phyloP scores from a whole-genome alignment of 1,140 invertebrate genomes.

The Trypoxylus dichotomus region DNA sequence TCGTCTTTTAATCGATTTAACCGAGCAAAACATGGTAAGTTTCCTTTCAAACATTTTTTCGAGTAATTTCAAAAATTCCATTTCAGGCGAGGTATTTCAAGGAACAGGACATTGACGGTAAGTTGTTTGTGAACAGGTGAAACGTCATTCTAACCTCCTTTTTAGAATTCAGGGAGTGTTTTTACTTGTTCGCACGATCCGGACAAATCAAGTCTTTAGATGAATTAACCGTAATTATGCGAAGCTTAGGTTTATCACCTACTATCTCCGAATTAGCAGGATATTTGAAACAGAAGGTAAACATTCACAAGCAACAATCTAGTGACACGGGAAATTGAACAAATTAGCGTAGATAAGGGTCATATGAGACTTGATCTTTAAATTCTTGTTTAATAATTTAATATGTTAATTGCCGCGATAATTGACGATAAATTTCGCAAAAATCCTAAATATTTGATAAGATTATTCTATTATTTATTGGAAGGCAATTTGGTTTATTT shows the following conservation, averaged over 20 bases:
- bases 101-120: slow-evolving; percentile 84
- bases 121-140: slow-evolving; percentile 33
- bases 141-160: slow-evolving; percentile 39
- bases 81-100: slow-evolving; percentile 77
- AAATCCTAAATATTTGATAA: neutral
- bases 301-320: neutral
- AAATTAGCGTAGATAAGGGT: neutral
- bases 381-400: neutral
- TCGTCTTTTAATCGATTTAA: too few species aligned
- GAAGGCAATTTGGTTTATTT: neutral
- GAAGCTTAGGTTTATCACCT: slow-evolving; percentile 89
- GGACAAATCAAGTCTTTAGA: slow-evolving; percentile 86
- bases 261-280: slow-evolving; percentile 86
- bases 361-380: neutral
- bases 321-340: neutral
- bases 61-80: neutral
- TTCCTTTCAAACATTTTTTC: slow-evolving; percentile 42
- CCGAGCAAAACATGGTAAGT: slow-evolving; percentile 22
- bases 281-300: slow-evolving; percentile 69
- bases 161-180: slow-evolving; percentile 93
- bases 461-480: neutral
- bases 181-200: slow-evolving; percentile 86
- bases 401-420: neutral
- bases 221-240: slow-evolving; percentile 91
- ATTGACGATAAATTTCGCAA: neutral